Evolutionary conservation across 2,113 vertebrate genomes (phyloP).

Genomic region (Morone chrysops): DNA sequence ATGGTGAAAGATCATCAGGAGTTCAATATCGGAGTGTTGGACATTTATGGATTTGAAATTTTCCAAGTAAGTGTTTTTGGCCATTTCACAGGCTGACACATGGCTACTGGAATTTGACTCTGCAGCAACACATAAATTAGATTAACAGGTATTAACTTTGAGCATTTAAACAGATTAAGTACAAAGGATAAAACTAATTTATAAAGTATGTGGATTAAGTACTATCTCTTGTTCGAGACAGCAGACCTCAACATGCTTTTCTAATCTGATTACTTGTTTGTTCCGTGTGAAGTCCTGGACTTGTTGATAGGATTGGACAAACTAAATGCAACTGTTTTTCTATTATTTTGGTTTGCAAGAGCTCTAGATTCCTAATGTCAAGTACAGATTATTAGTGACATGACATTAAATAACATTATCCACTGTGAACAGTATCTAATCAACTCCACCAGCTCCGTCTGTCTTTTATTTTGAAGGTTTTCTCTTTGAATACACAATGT

Average conservation of each 20-base stretch:
- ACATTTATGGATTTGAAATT: constrained; percentile 99
- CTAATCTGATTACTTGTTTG: constrained; percentile 76
- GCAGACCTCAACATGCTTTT: constrained; percentile 52
- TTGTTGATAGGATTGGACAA: constrained; percentile 28
- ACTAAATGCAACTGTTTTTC: constrained; percentile 11
- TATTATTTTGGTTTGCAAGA: constrained; percentile 18
- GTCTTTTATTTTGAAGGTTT: background rate
- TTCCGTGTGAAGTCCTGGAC: constrained; percentile 42
- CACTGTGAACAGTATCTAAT: background rate
- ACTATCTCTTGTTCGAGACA: constrained; percentile 66
- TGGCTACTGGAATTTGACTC: constrained; percentile 2
- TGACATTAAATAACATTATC: background rate
- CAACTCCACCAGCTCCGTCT: background rate
- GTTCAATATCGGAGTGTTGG: constrained; percentile 94
- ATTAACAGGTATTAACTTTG: constrained; percentile 59
- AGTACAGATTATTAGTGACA: background rate
- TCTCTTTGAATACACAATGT: constrained; percentile 16
- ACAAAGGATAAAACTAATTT: constrained; percentile 66
- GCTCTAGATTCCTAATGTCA: background rate
- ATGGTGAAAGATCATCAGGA: constrained; percentile 97
- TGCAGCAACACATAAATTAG: constrained; percentile 48
- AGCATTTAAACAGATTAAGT: constrained; percentile 72
- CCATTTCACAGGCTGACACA: constrained; percentile 9
- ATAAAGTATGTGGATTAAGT: constrained; percentile 70
- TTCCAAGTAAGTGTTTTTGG: constrained; percentile 88